Percentiles rank a stretch among this genome's conserved stretches.
Evolutionary conservation across 2,888 invertebrate genomes (phyloP).

Genomic region (Zhuqinia jingwanae): DNA sequence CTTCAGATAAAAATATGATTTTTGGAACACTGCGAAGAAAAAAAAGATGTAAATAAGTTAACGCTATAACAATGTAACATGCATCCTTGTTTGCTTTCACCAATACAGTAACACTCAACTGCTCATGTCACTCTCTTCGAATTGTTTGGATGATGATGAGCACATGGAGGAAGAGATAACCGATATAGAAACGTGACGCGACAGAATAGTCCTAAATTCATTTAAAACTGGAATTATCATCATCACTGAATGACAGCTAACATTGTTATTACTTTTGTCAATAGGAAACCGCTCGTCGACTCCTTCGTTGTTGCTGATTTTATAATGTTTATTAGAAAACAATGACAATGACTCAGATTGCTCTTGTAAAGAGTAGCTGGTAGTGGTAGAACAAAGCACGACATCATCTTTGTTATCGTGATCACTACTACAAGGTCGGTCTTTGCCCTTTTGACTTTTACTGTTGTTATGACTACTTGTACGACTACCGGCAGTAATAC

Average conservation of each 20-base stretch:
- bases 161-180: neutral
- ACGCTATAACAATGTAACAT: conserved; percentile 27
- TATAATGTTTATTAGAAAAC: conserved; percentile 11
- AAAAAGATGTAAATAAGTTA: conserved; percentile 6
- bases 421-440: conserved; percentile 43
- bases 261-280: neutral
- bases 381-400: conserved; percentile 50
- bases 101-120: conserved; percentile 67
- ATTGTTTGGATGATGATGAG: neutral
- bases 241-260: conserved; percentile 31
- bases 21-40: conserved; percentile 27
- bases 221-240: conserved; percentile 48
- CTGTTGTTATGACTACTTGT: conserved; percentile 15
- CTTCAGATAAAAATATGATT: conserved; percentile 1
- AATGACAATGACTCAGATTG: conserved; percentile 4
- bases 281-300: neutral
- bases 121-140: conserved; percentile 55
- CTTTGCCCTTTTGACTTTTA: conserved; percentile 41
- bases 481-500: conserved; percentile 6
- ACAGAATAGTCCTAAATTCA: conserved; percentile 67
- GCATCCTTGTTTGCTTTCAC: conserved; percentile 29
- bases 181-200: neutral
- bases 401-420: neutral
- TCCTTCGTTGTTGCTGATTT: neutral
- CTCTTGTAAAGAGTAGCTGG: neutral